Base-by-base conservation (phyloP, 2,888 invertebrate genomes). In the Netelia inedita region DNA sequence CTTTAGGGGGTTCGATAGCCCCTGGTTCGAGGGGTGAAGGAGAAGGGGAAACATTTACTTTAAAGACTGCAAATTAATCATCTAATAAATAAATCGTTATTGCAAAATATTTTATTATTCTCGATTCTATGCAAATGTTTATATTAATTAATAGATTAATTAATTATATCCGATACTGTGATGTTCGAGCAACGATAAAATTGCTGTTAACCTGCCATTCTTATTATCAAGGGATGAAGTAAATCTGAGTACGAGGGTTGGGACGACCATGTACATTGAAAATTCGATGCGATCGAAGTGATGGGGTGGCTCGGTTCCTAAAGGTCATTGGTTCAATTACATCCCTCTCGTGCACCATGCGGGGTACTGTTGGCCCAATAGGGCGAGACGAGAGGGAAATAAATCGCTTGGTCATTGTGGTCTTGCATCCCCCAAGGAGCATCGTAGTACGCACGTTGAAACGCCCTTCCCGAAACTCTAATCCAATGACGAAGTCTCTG, bases 401-500 rank as follows among this genome's bases (percentile, higher is more conserved):
- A 55, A 74, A 79, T 75, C 57, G 79, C 79, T 50, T 14, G 55
- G 79, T 85, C 85, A 85, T 71, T 73, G 65, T 10, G 66, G 9
- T 53, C 74, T 79, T 19, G 65, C 43, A 65, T 75, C 59, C 57
- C 79, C 82, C 46, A 79, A 71, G 71, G 57, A 57, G 14, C 72
- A 16, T 2, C 43, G 1, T 8, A 61, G 35, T 43, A 69, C 78
- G 46, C 57, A 69, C 73, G 57, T 57, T 55, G 74, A 63, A 75
- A 79, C 85, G 85, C 85, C 85, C 85, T 81, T 65, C 9, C 11
- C 74, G 79, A 74, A 75, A 66, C 71, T 71, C 16, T 71, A 50
- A 82, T 85, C 85, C 85, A 85, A 85, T 85, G 79, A 74, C 78
- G 79, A 79, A 50, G 16, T 16, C 61, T 28, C 10, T 21, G 59